phyloP scores from a whole-genome alignment of 2,888 invertebrate genomes.

The Caenorhabditis uteleia region DNA sequence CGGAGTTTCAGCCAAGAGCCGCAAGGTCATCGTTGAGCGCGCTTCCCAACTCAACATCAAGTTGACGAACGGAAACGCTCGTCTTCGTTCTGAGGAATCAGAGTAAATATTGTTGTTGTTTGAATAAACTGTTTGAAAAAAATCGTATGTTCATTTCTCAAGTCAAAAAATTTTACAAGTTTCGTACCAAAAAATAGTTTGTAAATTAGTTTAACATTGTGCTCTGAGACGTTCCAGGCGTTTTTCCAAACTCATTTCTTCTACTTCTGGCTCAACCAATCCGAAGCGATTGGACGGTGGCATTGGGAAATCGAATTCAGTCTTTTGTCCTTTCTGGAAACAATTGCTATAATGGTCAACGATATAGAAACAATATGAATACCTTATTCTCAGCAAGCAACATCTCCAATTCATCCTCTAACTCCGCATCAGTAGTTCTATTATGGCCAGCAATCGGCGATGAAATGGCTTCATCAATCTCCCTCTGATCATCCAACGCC shows the following conservation, averaged over 20 bases:
- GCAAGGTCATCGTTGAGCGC: slow-evolving; percentile 92
- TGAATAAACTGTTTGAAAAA: slow-evolving; percentile 57
- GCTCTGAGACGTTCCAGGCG: slow-evolving; percentile 29
- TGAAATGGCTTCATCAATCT: slow-evolving; percentile 61
- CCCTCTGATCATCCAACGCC: slow-evolving; percentile 60
- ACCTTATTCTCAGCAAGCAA: slow-evolving; percentile 36
- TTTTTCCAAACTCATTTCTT: slow-evolving; percentile 24
- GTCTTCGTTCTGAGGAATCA: slow-evolving; percentile 96
- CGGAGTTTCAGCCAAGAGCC: slow-evolving; percentile 94
- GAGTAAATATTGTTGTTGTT: slow-evolving; percentile 78
- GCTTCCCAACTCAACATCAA: slow-evolving; percentile 88
- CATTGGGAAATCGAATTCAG: too few relatives aligned
- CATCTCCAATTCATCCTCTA: slow-evolving; percentile 43
- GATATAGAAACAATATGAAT: neutral
- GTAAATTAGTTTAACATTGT: slow-evolving; percentile 12
- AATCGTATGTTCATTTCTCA: slow-evolving; percentile 64
- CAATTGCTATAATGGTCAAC: neutral
- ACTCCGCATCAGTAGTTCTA: slow-evolving; percentile 25
- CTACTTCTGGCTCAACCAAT: slow-evolving; percentile 12
- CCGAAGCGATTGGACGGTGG: slow-evolving; percentile 32
- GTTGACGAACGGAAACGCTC: slow-evolving; percentile 93
- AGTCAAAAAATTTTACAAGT: slow-evolving; percentile 1
- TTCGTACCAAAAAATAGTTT: neutral
- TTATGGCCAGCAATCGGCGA: slow-evolving; percentile 12
- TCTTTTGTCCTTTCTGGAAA: slow-evolving; percentile 38